Evolutionary conservation across 2,888 invertebrate genomes (phyloP).

Genomic region (Drosophila barbarae): DNA sequence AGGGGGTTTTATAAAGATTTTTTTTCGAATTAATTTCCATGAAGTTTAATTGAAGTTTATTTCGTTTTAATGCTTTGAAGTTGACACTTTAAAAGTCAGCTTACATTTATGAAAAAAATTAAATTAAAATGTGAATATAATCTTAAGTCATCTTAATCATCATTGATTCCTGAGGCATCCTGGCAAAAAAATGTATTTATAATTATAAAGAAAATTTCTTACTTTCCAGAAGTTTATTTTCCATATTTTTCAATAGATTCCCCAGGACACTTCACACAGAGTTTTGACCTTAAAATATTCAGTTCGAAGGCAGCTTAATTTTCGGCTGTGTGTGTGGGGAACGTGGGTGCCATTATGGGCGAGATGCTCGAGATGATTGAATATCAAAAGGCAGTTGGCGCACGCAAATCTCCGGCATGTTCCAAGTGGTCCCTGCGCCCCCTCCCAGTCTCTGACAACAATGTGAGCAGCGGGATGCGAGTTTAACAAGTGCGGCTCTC

Average conservation of each 20-base stretch:
- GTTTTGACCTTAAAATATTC: not conserved
- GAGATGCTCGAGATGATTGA: constrained; percentile 63
- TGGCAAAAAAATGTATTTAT: not conserved
- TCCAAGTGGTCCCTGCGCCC: constrained; percentile 33
- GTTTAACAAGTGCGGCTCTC: constrained; percentile 67
- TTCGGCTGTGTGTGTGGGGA: constrained; percentile 5
- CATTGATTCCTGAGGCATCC: not conserved
- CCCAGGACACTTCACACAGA: not conserved
- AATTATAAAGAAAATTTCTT: not conserved
- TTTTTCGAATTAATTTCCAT: not conserved
- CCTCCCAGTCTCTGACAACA: constrained; percentile 33
- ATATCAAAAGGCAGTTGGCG: constrained; percentile 68
- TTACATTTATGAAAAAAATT: too few relatives aligned
- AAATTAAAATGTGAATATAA: not conserved
- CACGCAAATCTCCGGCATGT: constrained; percentile 71
- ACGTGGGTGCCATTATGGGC: constrained; percentile 42
- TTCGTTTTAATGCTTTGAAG: not conserved
- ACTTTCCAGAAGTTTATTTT: not conserved
- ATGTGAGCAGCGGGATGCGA: constrained; percentile 37
- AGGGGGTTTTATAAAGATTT: too few relatives aligned
- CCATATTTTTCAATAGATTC: not conserved
- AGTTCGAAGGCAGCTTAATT: not conserved
- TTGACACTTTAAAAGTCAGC: not conserved
- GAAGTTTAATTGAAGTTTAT: not conserved
- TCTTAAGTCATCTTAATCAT: too few relatives aligned